Percentiles rank a stretch among this genome's conserved stretches.
Conservation (phyloP, 2,797 vertebrate genomes). For the Eptatretus atami region DNA sequence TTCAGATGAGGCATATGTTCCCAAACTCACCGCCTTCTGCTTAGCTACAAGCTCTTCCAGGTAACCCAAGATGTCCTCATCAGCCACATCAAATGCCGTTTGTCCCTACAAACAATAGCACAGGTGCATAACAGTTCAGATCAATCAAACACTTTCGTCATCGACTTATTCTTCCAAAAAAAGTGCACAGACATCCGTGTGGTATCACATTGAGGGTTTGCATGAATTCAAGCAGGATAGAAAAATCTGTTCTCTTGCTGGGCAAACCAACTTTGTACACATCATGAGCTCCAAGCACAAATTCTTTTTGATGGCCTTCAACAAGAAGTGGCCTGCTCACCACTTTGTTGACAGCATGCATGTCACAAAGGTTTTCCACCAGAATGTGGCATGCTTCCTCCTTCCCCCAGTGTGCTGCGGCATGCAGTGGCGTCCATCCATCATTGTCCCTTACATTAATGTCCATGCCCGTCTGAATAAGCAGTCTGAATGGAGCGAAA, state of each 20-base stretch:
- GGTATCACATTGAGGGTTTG: too few relatives aligned
- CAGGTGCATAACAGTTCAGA: conserved; percentile 7
- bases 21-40: conserved; percentile 16
- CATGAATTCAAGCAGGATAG: too few relatives aligned
- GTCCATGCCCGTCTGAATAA: conserved; percentile 23
- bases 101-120: conserved; percentile 23
- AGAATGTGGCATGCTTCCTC: conserved; percentile 31
- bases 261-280: too few relatives aligned
- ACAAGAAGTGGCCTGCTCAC: conserved; percentile 14
- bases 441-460: conserved; percentile 27
- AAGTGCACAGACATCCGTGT: too few relatives aligned
- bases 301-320: too few relatives aligned
- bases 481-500: conserved; percentile 10
- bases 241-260: too few relatives aligned
- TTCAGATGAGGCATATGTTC: too few relatives aligned
- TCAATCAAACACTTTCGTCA: too few relatives aligned
- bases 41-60: conserved; percentile 41
- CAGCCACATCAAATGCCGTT: conserved; percentile 30
- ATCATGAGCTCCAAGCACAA: too few relatives aligned
- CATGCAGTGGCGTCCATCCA: conserved; percentile 36
- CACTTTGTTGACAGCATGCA: conserved; percentile 31
- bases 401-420: conserved; percentile 38
- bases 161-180: too few relatives aligned
- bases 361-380: conserved; percentile 30
- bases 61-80: conserved; percentile 25